Percentiles rank a stretch among this genome's conserved stretches.
Conservation (phyloP, 2,113 vertebrate species). For the Tricholaema leucomelas region DNA sequence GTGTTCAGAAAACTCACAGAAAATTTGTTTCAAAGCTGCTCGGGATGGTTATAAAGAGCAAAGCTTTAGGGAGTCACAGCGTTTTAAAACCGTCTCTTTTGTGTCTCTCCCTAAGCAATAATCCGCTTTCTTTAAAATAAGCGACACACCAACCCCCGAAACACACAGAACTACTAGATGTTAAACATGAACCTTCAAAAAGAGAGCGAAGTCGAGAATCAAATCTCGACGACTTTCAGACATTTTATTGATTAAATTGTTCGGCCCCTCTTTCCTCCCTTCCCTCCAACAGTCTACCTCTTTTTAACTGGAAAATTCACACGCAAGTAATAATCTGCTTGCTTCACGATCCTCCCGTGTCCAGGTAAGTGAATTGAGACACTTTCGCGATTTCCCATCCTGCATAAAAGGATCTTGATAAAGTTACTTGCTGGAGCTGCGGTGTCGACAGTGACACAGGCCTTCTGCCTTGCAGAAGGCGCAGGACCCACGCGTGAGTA, state of each 20-base stretch:
- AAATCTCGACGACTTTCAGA: background rate
- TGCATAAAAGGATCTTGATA: background rate
- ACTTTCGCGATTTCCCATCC: background rate
- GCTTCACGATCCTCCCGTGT: background rate
- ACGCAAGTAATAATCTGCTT: background rate
- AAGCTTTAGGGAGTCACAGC: background rate
- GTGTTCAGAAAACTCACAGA: background rate
- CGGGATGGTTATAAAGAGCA: background rate
- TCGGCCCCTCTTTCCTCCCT: background rate
- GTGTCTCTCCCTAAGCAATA: slow-evolving; percentile 35
- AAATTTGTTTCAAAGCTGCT: background rate
- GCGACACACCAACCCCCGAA: background rate
- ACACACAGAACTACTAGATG: background rate
- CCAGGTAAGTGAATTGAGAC: background rate
- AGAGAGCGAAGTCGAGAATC: background rate
- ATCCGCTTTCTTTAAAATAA: slow-evolving; percentile 22
- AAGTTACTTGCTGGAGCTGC: background rate
- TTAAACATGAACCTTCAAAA: background rate
- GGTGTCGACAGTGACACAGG: background rate
- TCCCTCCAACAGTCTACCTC: background rate
- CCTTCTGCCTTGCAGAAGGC: background rate
- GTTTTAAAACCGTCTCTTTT: slow-evolving; percentile 32
- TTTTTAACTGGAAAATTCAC: background rate
- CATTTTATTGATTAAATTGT: background rate
- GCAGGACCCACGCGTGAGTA: background rate